Percentiles rank a stretch among this genome's conserved stretches.
Evolutionary conservation across 2,113 vertebrate genomes (phyloP).

Genomic region (Mesembrinibis cayennensis): DNA sequence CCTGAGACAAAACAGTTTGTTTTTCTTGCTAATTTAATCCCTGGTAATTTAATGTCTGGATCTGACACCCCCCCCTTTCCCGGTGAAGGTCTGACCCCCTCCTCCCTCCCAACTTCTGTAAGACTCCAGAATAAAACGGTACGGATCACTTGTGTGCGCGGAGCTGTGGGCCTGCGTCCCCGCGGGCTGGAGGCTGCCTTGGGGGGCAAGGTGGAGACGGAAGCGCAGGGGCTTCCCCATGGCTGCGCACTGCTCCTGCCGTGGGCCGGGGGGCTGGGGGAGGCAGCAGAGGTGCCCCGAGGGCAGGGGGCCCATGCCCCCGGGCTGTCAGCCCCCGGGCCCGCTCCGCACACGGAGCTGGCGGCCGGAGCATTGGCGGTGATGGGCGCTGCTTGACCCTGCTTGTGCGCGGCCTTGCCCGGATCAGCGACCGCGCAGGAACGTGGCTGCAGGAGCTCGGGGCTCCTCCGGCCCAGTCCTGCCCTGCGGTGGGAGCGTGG

Average conservation of each 20-base stretch:
- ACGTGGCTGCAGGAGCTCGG: neutral
- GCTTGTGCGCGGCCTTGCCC: accelerated
- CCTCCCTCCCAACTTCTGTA: neutral
- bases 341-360: accelerated
- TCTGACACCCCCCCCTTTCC: neutral
- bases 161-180: too few relatives aligned
- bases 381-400: too few relatives aligned
- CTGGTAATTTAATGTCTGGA: neutral
- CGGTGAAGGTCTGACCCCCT: neutral
- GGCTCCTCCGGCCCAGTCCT: neutral
- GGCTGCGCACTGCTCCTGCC: neutral
- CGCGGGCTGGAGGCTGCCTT: neutral
- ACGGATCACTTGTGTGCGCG: neutral
- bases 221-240: too few relatives aligned
- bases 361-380: accelerated
- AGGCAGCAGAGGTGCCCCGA: neutral
- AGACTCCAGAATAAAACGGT: neutral
- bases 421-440: accelerated
- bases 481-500: accelerated
- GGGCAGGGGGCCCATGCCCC: too few relatives aligned
- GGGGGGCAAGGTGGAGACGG: neutral
- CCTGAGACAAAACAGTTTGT: neutral
- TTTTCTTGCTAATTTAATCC: constrained; percentile 32
- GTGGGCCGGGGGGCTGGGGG: neutral
- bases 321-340: too few relatives aligned